These are phyloP conservation scores for Nephrocerus scutellatus DNA, from an alignment of 2,888 invertebrate genomes.

Conservation along the genomic window DNA sequence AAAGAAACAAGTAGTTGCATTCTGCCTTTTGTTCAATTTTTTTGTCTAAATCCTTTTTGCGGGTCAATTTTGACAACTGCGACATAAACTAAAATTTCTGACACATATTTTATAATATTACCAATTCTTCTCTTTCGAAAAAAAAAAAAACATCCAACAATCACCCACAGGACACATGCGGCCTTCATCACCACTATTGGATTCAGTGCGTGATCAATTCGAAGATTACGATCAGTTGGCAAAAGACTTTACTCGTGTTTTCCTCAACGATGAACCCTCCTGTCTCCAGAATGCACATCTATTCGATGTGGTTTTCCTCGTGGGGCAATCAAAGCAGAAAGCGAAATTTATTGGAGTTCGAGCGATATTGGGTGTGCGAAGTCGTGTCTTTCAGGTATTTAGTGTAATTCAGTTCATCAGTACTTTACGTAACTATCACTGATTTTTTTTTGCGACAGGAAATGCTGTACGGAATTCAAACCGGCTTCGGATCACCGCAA, in stretches of 20 bases:
- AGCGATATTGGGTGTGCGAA: conserved; percentile 84
- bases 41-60: too few relatives aligned
- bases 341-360: conserved; percentile 83
- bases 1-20: conserved; percentile 11
- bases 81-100: too few relatives aligned
- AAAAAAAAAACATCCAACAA: conserved; percentile 2
- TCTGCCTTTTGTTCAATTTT: too few relatives aligned
- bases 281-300: conserved; percentile 70
- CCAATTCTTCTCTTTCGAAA: conserved; percentile 2
- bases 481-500: conserved; percentile 88
- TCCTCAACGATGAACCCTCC: conserved; percentile 77
- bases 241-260: conserved; percentile 84
- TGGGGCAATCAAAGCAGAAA: conserved; percentile 88
- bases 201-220: conserved; percentile 88
- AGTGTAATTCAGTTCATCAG: too few relatives aligned
- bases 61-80: too few relatives aligned
- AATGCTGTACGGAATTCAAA: conserved; percentile 90
- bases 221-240: conserved; percentile 91
- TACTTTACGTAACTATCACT: conserved; percentile 1
- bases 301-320: conserved; percentile 85
- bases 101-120: too few relatives aligned
- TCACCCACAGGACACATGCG: conserved; percentile 69
- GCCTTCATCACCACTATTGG: conserved; percentile 84
- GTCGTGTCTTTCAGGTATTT: conserved; percentile 60
- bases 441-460: conserved; percentile 65